Evolutionary conservation across 2,888 invertebrate species (phyloP).

Genomic region (Amphipyra tragopoginis): DNA sequence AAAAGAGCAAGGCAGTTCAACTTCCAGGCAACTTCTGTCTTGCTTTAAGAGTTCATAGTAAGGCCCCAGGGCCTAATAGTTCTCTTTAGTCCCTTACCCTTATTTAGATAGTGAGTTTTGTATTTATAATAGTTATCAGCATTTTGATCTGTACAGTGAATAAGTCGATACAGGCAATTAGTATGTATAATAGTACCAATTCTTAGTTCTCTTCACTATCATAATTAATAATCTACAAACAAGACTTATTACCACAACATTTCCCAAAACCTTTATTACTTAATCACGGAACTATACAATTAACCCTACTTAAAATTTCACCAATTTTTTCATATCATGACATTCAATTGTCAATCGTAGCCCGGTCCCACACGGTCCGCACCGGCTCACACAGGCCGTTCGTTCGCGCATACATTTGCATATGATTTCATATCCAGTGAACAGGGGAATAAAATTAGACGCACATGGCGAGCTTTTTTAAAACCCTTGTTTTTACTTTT

Average conservation of each 20-base stretch:
- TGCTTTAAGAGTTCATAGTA: no score
- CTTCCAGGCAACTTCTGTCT: no score
- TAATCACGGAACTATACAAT: background rate
- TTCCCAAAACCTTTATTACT: background rate
- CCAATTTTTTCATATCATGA: constrained; percentile 36
- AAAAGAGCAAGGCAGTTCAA: no score
- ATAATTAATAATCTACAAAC: no score
- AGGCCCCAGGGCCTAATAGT: no score
- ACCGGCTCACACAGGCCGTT: constrained; percentile 67
- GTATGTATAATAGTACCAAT: no score
- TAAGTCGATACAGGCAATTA: no score
- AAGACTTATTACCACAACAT: background rate
- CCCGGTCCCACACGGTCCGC: constrained; percentile 36
- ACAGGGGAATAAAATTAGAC: constrained; percentile 88
- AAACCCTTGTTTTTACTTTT: constrained; percentile 83
- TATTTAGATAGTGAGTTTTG: no score
- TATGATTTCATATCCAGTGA: constrained; percentile 89
- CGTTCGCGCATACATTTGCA: constrained; percentile 86
- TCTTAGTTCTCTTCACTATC: no score
- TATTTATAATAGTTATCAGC: no score
- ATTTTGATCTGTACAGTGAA: no score
- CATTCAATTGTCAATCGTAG: constrained; percentile 53
- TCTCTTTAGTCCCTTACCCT: no score
- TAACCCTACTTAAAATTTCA: constrained; percentile 6
- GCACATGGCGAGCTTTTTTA: constrained; percentile 82